A percentile compares a stretch with the other conserved stretches of the same genome.
Conservation (phyloP, 2,113 vertebrate species). For the Ochotona curzoniae region DNA sequence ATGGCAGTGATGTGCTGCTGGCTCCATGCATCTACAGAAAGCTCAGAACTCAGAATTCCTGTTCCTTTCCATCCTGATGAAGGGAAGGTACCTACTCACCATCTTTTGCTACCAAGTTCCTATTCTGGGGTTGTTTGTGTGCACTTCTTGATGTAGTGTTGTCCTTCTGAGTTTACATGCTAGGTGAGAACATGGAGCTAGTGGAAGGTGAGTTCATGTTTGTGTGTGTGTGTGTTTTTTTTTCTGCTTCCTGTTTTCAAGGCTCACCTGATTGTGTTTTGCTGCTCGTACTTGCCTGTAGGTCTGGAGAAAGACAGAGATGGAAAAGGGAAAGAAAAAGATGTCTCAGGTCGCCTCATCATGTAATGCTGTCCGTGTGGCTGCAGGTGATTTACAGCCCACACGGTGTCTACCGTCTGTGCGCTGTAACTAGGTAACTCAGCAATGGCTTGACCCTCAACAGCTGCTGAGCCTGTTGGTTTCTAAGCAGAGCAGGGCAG, state of each 20-base stretch:
- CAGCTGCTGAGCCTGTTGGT: slow-evolving; percentile 37
- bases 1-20: background rate
- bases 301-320: background rate
- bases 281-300: background rate
- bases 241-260: slow-evolving; percentile 29
- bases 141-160: background rate
- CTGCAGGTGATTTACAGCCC: slow-evolving; percentile 10
- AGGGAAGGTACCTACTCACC: background rate
- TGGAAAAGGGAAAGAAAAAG: background rate
- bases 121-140: slow-evolving; percentile 39
- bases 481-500: slow-evolving; percentile 39
- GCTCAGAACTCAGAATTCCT: slow-evolving; percentile 23
- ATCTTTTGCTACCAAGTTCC: background rate
- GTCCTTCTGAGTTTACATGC: background rate
- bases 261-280: slow-evolving; percentile 19
- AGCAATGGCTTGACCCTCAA: slow-evolving; percentile 62
- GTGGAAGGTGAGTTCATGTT: background rate
- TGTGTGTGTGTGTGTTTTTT: slow-evolving; percentile 8
- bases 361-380: background rate
- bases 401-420: background rate
- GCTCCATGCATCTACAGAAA: background rate
- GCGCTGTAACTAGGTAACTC: slow-evolving; percentile 30
- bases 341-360: background rate
- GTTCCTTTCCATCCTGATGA: background rate
- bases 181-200: background rate